Base-by-base conservation (phyloP, 2,113 vertebrate genomes). In the Lophius piscatorius region DNA sequence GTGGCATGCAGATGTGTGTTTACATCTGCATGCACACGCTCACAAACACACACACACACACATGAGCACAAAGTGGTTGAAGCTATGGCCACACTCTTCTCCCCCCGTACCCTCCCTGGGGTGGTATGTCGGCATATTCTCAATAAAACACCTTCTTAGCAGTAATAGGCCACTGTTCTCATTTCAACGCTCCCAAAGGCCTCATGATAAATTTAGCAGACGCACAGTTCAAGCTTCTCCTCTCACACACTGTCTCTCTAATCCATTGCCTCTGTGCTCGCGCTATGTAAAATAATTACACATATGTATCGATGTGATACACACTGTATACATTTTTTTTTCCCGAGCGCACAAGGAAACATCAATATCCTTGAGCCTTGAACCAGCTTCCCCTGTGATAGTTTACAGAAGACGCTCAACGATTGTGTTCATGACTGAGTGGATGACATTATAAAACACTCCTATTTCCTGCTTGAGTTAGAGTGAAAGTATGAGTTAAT, bases 61-160 rank as follows among this genome's bases (percentile, higher is more conserved):
- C 47, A 39, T 51, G 31, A 2, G 17, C 64, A 63, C 62, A 63
- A 59, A 84, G 76, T 67, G 84, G 83, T 86, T 86, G 81, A 63
- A 74, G 68, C 67, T 78, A 68, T 16, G 82, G 78, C 83, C 83
- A 73, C 48, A 58, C 82, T 85, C 74, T 28, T 72, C 83, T 83
- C 85, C 74, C 75, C 69, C 73, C 55, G 79, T 75, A 8, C 69
- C 86, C 80, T 93, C 92, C 21, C 86, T 85, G 70, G 92, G 92
- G 94, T 85, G 48, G 60, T 47, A 54, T 74, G 86, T 91, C 66
- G 68, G 90, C 52, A 54, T 90, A 88, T 91, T 95, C 93, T 92
- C 93, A 93, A 92, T 95, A 96, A 94, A 96, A 96, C 92, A 95
- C 93, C 92, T 94, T 94, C 91, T 94, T 89, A 94, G 92, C 91